Base-by-base conservation (phyloP, 2,888 invertebrate genomes). In the Muschampia staudingeri region DNA sequence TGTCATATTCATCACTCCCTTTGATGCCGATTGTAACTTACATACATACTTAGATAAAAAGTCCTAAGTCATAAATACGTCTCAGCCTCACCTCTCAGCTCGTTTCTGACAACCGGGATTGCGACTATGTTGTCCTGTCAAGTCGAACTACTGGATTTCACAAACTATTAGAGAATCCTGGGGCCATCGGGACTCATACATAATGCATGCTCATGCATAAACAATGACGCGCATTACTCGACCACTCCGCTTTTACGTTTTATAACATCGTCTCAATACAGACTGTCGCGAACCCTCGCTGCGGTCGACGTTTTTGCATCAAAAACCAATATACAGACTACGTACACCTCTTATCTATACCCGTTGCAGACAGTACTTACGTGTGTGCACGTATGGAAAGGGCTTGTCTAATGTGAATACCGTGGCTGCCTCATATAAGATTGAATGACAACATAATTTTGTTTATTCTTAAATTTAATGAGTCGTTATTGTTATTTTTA, bases 201-300 rank as follows among this genome's bases (percentile, higher is more conserved):
- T 94, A 94, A 95, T 95, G 92, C 91, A 92, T 88, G 89, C 93
- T 94, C 94, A 94, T 95, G 92, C 95, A 95, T 95, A 94, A 92
- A 91, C 92, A 93, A 94, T 93, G 92, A 91, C 91, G 92, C 91
- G 89, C 92, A 92, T 93, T 92, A 92, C 92, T 91, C 89, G 71
- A 65, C 76, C 76, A 78, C 78, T 76, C 81, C 78, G 78, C 78
- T 78, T 77, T 77, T 72, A 81, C 81, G 77, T 81, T 80, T 81
- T 81, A 81, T 81, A 81, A 81, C 71, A 70, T 78, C 81, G 76
- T 81, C 48, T 81, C 81, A 67, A 71, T 80, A 76, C 75, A 70
- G 76, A 76, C 70, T 71, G 80, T 80, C 75, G 80, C 80, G 67
- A 75, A 75, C 75, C 37, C 65, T 76, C 69, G 77, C 67, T 14